Base-by-base conservation (phyloP, 35 echinoderm and acorn worm genomes). In the Hemicentrotus pulcherrimus region DNA sequence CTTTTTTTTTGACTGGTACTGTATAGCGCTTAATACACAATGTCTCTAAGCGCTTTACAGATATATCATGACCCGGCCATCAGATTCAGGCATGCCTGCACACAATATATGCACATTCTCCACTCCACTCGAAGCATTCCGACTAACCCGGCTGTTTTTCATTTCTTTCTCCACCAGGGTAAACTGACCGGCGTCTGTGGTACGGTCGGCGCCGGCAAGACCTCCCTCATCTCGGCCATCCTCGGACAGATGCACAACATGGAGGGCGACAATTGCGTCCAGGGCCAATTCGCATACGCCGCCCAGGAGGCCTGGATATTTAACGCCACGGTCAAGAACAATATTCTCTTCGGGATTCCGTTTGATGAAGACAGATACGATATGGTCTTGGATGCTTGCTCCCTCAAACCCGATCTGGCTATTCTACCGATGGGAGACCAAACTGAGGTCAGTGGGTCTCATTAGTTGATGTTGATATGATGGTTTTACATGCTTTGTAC, bases 291-390 rank as follows among this genome's bases (percentile, higher is more conserved):
- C 33, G 98, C 98, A 0, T 97, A 98, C 31, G 97, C 98, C 16
- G 96, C 98, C 7, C 98, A 99, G 86, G 97, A 99, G 52, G 97
- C 98, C 0, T 99, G 98, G 98, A 96, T 99, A 47, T 97, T 97
- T 94, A 99, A 99, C 71, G 97, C 95, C 19, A 99, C 98, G 0
- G 33, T 99, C 88, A 95, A 96, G 48, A 97, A 98, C 16, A 99
- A 99, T 95, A 99, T 99, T 52, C 88, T 99, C 28, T 99, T 99
- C 61, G 98, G 98, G 28, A 94, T 95, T 32, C 96, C 96, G 8
- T 98, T 95, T 65, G 96, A 98, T 70, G 96, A 97, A 92, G 96
- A 97, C 19, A 96, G 95, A 46, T 99, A 99, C 60, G 95, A 99
- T 32, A 87, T 45, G 30, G 95, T 96, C 4, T 65, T 99, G 2